Evolutionary conservation across 2,797 vertebrate species (phyloP).

Genomic region (Neosalanx taihuensis): DNA sequence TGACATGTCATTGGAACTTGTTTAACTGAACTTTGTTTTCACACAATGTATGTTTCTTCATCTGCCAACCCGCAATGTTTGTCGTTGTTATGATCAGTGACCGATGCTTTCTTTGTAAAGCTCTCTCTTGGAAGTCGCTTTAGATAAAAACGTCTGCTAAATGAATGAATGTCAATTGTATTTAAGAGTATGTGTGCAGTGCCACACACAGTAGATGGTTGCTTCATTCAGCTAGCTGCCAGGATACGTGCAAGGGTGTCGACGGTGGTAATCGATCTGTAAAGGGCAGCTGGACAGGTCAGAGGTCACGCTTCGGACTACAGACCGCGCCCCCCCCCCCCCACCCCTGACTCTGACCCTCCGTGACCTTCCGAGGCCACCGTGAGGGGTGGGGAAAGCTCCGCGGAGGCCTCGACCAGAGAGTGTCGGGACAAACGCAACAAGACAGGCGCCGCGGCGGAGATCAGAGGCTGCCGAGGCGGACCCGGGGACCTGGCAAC

Average conservation of each 20-base stretch:
- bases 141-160: no score
- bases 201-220: neutral
- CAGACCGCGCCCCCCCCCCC: slow-evolving; percentile 37
- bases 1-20: no score
- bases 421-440: slow-evolving; percentile 46
- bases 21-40: no score
- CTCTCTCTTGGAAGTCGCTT: no score
- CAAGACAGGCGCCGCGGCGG: slow-evolving; percentile 45
- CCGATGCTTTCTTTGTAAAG: no score
- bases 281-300: neutral
- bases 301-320: slow-evolving; percentile 10
- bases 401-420: slow-evolving; percentile 28
- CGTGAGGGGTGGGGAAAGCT: neutral
- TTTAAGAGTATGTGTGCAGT: no score
- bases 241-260: neutral
- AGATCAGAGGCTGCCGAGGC: slow-evolving; percentile 41
- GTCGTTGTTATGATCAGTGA: no score
- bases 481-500: slow-evolving; percentile 30
- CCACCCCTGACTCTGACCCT: slow-evolving; percentile 42
- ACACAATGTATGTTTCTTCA: no score
- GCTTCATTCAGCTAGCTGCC: no score
- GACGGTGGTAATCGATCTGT: neutral
- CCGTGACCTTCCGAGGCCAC: slow-evolving; percentile 30
- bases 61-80: no score
- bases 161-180: no score